Conservation (phyloP, 2,113 vertebrate species). For the Podocnemis expansa region DNA sequence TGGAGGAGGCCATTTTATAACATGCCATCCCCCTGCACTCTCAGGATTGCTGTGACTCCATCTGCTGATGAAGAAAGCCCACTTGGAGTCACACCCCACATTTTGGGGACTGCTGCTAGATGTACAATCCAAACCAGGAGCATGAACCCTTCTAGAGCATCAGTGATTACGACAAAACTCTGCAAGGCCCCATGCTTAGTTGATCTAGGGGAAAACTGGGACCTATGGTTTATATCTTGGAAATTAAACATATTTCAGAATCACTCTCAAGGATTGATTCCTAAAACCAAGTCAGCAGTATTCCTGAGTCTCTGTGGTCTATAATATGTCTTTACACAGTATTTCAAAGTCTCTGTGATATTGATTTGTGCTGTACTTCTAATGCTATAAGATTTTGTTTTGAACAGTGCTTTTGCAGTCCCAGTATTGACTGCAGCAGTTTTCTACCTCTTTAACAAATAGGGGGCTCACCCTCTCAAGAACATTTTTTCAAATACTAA, state of each 20-base stretch:
- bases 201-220: neutral
- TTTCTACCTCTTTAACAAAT: neutral
- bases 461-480: neutral
- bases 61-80: too few relatives aligned
- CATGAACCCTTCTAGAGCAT: conserved; percentile 19
- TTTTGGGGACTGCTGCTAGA: neutral
- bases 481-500: neutral
- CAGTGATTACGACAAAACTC: neutral
- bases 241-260: neutral
- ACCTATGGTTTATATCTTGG: conserved; percentile 29
- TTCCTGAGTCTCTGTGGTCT: conserved; percentile 42
- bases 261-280: conserved; percentile 41
- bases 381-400: conserved; percentile 22
- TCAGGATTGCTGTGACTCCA: too few relatives aligned
- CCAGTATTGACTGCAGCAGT: neutral
- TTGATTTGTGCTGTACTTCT: conserved; percentile 22
- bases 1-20: too few relatives aligned
- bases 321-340: conserved; percentile 39
- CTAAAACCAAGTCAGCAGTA: conserved; percentile 11
- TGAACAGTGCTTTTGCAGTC: neutral
- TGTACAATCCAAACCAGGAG: neutral
- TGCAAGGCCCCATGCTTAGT: neutral
- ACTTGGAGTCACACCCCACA: too few relatives aligned
- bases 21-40: too few relatives aligned
- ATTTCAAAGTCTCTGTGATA: conserved; percentile 42